phyloP scores from a whole-genome alignment of 2,797 vertebrate genomes.

The Parotocinclus haroldoi region DNA sequence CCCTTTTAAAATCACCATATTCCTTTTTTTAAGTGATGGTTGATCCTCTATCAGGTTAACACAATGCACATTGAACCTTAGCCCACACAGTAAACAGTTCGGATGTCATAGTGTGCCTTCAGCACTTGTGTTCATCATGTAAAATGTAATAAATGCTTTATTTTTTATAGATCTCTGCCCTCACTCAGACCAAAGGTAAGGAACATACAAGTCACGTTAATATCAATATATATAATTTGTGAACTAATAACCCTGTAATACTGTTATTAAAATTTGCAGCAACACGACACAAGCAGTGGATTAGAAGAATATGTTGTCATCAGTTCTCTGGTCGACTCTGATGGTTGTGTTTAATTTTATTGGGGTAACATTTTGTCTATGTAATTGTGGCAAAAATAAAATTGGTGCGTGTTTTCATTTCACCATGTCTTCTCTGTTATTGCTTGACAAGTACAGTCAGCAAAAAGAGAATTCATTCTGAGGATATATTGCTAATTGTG shows the following conservation, averaged over 20 bases:
- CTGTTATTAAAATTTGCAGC: constrained; percentile 6
- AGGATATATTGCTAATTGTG: constrained; percentile 10
- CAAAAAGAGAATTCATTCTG: not conserved
- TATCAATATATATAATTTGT: too few species aligned
- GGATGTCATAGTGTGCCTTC: not conserved
- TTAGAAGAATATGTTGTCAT: constrained; percentile 1
- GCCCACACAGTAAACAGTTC: not conserved
- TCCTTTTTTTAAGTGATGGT: not conserved
- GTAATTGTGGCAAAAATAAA: not conserved
- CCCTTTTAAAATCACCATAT: not conserved
- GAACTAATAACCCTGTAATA: not conserved
- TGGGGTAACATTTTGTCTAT: not conserved
- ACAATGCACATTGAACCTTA: not conserved
- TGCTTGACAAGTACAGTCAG: not conserved
- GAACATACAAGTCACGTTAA: not conserved
- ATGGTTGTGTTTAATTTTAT: not conserved
- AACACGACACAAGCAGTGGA: constrained; percentile 20
- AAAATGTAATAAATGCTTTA: constrained; percentile 1
- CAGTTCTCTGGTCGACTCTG: not conserved
- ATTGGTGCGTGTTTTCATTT: not conserved
- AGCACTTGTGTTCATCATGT: too few species aligned
- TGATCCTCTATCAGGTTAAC: constrained; percentile 1
- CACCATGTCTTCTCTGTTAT: not conserved
- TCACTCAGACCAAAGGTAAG: constrained; percentile 35
- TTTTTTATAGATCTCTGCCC: constrained; percentile 40